A percentile compares a stretch with the other conserved stretches of the same genome.
Conservation (phyloP, 1,140 invertebrate genomes). For the Mizuhopecten yessoensis region DNA sequence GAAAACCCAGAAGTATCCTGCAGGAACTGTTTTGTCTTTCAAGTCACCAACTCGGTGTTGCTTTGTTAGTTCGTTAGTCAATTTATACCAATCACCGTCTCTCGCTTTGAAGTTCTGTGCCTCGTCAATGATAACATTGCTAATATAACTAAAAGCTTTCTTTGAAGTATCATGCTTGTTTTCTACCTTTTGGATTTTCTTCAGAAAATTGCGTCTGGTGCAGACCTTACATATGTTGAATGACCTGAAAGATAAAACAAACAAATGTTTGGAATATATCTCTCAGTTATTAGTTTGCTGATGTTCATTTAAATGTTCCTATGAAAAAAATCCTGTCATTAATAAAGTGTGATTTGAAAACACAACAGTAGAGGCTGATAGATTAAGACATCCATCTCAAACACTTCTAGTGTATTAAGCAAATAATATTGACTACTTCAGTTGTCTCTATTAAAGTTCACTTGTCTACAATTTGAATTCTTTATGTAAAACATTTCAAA, state of each 20-base stretch:
- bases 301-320: no score
- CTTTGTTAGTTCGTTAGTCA: constrained; percentile 65
- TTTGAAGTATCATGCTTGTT: not conserved
- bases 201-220: constrained; percentile 70
- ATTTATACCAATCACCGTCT: constrained; percentile 77
- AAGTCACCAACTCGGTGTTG: not conserved
- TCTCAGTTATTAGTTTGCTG: no score
- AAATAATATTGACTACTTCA: no score
- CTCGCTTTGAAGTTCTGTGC: constrained; percentile 79
- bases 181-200: constrained; percentile 44
- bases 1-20: constrained; percentile 77
- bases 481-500: no score
- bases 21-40: constrained; percentile 40
- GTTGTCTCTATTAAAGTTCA: no score
- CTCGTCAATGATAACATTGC: constrained; percentile 76
- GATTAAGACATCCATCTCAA: no score
- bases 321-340: no score
- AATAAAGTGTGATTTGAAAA: no score
- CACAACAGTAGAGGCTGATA: no score
- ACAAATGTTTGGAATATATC: no score
- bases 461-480: no score
- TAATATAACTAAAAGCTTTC: constrained; percentile 50
- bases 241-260: constrained; percentile 65
- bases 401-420: no score
- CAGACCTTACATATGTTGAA: constrained; percentile 71